phyloP scores from a whole-genome alignment of 2,888 invertebrate genomes.

The Malthinus seriepunctatus region DNA sequence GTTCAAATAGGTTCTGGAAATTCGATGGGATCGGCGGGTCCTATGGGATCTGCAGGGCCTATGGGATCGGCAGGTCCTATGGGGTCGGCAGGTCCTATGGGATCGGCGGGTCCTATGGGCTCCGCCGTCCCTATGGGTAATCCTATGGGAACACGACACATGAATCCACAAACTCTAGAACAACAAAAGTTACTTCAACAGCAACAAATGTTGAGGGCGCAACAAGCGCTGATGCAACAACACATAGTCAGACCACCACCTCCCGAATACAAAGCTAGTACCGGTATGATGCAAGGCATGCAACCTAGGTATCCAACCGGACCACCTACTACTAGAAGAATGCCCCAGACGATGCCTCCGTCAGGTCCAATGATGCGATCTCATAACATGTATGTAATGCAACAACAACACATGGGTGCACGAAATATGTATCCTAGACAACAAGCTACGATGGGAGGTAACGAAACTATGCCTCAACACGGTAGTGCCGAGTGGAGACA shows the following conservation, averaged over 20 bases:
- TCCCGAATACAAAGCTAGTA: constrained; percentile 79
- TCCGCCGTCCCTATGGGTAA: constrained; percentile 30
- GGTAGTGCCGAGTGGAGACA: constrained; percentile 66
- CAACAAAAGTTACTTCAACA: constrained; percentile 53
- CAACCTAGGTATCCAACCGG: constrained; percentile 55
- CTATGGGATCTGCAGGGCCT: constrained; percentile 32
- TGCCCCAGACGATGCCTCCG: constrained; percentile 73
- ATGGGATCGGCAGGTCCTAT: constrained; percentile 29
- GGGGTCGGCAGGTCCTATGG: constrained; percentile 34
- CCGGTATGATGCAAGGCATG: constrained; percentile 56
- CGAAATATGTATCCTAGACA: constrained; percentile 58
- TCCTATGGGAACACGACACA: constrained; percentile 35
- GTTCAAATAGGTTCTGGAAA: constrained; percentile 35
- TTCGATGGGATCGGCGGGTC: constrained; percentile 33
- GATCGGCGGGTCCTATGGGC: constrained; percentile 23
- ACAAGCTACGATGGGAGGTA: constrained; percentile 63
- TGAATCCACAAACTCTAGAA: constrained; percentile 46
- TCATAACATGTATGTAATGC: constrained; percentile 64
- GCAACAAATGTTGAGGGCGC: constrained; percentile 64
- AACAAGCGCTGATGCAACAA: constrained; percentile 46
- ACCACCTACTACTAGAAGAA: constrained; percentile 62
- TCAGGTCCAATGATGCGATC: constrained; percentile 74
- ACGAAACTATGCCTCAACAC: constrained; percentile 55
- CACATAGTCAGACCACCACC: constrained; percentile 71
- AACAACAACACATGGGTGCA: constrained; percentile 55